A percentile compares a stretch with the other conserved stretches of the same genome.
These are phyloP conservation scores for Cataglyphis albicans DNA, from an alignment of 2,888 invertebrate species.

Conservation along the genomic window DNA sequence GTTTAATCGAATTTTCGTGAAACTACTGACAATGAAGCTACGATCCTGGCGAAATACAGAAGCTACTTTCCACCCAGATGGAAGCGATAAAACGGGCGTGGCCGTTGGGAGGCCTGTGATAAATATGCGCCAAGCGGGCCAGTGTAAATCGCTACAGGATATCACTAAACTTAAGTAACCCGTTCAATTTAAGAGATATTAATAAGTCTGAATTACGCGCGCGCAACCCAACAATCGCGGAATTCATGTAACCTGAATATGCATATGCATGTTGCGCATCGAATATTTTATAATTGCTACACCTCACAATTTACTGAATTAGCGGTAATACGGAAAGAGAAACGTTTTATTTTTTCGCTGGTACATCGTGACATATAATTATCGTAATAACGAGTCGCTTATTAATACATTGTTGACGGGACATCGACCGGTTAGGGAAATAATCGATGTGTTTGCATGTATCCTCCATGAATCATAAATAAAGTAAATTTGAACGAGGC, in stretches of 20 bases:
- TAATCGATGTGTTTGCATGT: constrained; percentile 43
- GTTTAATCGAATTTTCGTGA: constrained; percentile 34
- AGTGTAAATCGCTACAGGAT: constrained; percentile 46
- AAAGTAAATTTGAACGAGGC: constrained; percentile 43
- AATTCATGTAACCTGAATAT: constrained; percentile 2
- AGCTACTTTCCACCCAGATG: constrained; percentile 30
- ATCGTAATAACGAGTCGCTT: constrained; percentile 44
- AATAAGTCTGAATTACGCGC: constrained; percentile 47
- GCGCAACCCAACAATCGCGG: neutral
- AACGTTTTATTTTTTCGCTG: constrained; percentile 27
- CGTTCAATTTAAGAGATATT: constrained; percentile 50
- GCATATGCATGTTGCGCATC: constrained; percentile 34
- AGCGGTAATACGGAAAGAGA: constrained; percentile 22
- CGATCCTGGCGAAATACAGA: constrained; percentile 51
- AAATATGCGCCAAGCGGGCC: constrained; percentile 38
- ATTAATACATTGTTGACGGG: constrained; percentile 51
- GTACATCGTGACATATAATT: constrained; percentile 46
- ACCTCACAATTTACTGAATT: constrained; percentile 51
- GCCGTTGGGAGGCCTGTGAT: constrained; percentile 17
- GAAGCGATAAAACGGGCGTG: constrained; percentile 68
- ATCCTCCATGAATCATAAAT: constrained; percentile 42
- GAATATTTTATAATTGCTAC: constrained; percentile 47
- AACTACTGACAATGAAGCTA: constrained; percentile 44
- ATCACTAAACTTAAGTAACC: constrained; percentile 43
- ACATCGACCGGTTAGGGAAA: constrained; percentile 37